Base-by-base conservation (phyloP, 1,140 invertebrate genomes). In the Ruditapes philippinarum region DNA sequence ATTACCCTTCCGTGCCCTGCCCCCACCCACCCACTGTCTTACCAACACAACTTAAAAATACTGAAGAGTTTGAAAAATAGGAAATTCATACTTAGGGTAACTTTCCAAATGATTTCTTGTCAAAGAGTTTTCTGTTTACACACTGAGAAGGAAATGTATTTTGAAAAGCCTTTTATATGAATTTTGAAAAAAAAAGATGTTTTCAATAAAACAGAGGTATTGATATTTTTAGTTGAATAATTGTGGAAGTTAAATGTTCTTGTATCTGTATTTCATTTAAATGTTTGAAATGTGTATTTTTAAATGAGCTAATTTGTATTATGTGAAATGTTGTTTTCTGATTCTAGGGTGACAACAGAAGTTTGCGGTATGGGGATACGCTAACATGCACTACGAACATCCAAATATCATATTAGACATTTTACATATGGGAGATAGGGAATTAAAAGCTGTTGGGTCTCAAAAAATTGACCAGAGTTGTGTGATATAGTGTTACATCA, bases 361-460 rank as follows among this genome's bases (percentile, higher is more conserved):
- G 87, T 89, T 19, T 89, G 87, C 31, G 87, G 87, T 49, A 76
- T 89, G 87, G 87, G 87, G 79, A 89, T 89, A 74, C 87, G 87
- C 87, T 89, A 89, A 76, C 54, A 45, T 74, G 62, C n/a, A 38
- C 68, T 51, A 12, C 42, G 33, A n/a, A n/a, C n/a, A 60, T 49
- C 14, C 22, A 54, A n/a, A 25, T 25, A 81, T 84, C 42, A 33
- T 31, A 51, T 54, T 54, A 51, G 25, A 73, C 31, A 84, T 49
- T 51, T 54, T 73, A 70, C 28, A 70, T 45, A 74, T 84, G 65
- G 40, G 60, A 65, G 62, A 62, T 40, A 40, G 62, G 80, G 62
- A 54, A 31, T 31, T 49, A n/a, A n/a, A 82, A 68, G 40, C 54
- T 68, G 5, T 82, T 38, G 31, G 80, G 80, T 82, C 74, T 78